Evolutionary conservation across 2,797 vertebrate species (phyloP).

Genomic region (Perodicticus potto): DNA sequence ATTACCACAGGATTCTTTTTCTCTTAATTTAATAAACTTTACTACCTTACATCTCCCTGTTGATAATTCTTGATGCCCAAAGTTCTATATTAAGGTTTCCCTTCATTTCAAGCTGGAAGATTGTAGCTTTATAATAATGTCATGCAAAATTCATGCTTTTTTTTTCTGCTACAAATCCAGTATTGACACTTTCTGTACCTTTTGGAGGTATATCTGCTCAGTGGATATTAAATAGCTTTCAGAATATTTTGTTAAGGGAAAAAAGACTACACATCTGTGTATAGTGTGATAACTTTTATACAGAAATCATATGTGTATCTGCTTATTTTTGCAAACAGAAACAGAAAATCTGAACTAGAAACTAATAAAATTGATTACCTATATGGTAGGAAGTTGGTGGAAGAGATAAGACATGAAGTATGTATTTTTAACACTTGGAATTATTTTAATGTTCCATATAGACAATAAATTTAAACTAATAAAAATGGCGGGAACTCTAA

Average conservation of each 20-base stretch:
- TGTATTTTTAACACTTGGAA: neutral
- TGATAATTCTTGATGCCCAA: neutral
- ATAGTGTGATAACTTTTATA: neutral
- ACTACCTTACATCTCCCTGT: neutral
- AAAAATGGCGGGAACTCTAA: neutral
- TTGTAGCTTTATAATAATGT: neutral
- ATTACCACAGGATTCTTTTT: neutral
- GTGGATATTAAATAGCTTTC: neutral
- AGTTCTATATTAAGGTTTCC: neutral
- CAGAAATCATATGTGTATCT: neutral
- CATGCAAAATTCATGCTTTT: neutral
- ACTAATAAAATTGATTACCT: constrained; percentile 14
- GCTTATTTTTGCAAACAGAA: constrained; percentile 24
- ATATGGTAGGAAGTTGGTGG: neutral
- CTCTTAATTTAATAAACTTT: neutral
- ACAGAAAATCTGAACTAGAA: constrained; percentile 11
- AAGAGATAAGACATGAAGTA: neutral
- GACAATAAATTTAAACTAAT: neutral
- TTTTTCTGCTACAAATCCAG: constrained; percentile 19
- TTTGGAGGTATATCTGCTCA: neutral
- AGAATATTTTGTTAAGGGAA: neutral
- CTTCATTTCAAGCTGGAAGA: neutral
- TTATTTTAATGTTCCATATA: constrained; percentile 3
- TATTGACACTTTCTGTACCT: neutral
- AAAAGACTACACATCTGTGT: neutral